Base-by-base conservation (phyloP, 64 coral and sea anemone genomes). In the Actinia tenebrosa region DNA sequence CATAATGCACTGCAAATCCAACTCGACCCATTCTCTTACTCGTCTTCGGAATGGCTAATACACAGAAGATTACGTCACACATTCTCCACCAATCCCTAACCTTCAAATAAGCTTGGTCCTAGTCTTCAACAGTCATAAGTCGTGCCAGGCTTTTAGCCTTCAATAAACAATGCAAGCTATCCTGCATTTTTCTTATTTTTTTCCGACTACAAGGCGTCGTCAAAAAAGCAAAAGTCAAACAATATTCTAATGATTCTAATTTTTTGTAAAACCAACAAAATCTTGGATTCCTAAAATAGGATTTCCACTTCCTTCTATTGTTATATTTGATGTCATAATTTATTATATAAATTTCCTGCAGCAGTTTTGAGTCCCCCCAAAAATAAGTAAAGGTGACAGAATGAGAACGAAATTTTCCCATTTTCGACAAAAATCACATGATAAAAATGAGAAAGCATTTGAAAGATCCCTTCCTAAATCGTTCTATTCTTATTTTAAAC, bases 221-320 rank as follows among this genome's bases (percentile, higher is more conserved):
- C 69, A 26, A 75, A 26, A 37, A 10, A 75, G 69, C 25, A 26
- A 42, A 75, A 30, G 69, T 30, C 25, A 30, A 75, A 75, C 69
- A 25, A 14, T 9, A 42, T 75, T 75, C 63, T 66, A 66, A 66
- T 75, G 42, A 75, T 53, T 53, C 53, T 53, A 50, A 53, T 81
- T 75, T 42, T 81, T 81, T 53, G 79, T 81, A 81, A 81, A 81
- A 53, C 43, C 53, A 81, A 81, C 79, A 52, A 53, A 19, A 50
- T 81, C 43, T 53, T 81, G 23, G 79, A 81, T 81, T 53, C 20
- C 79, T 81, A 81, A 81, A 81, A 81, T 53, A 81, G 18, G 79
- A 50, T 81, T 81, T 75, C 69, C 69, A 26, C 42, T 75, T 42
- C 69, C 26, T 75, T 53, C 45, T 53, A 81, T 22, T 50, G 79